Percentiles rank a stretch among this genome's conserved stretches.
These are phyloP conservation scores for Fregetta grallaria DNA, from an alignment of 2,113 vertebrate species.

Conservation along the genomic window DNA sequence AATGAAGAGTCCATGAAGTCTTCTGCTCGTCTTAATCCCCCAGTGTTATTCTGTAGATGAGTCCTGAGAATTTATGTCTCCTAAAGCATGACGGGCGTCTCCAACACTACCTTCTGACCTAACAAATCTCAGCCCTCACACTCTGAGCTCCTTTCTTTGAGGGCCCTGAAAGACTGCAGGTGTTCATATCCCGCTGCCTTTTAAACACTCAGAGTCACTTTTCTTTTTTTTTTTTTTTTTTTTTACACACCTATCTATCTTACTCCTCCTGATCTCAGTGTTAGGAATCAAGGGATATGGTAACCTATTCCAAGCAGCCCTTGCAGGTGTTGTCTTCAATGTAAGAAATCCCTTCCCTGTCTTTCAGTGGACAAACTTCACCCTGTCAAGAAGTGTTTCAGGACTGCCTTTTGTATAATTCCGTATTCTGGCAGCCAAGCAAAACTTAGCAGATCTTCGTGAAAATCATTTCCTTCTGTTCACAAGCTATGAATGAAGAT, in stretches of 20 bases:
- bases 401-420: neutral
- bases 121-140: neutral
- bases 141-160: neutral
- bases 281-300: neutral
- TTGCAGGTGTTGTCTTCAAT: neutral
- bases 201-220: neutral
- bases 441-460: neutral
- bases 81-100: neutral
- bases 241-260: neutral
- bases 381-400: neutral
- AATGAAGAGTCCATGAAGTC: neutral
- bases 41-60: neutral
- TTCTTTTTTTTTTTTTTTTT: neutral
- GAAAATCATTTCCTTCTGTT: neutral
- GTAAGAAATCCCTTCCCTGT: neutral
- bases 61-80: neutral
- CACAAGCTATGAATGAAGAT: neutral
- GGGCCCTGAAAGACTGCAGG: neutral
- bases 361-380: neutral
- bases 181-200: neutral
- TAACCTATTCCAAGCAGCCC: neutral
- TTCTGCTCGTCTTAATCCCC: neutral
- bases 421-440: neutral
- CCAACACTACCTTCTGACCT: neutral
- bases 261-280: neutral